Evolutionary conservation across 2,888 invertebrate genomes (phyloP).

Genomic region (Watsonalla binaria): DNA sequence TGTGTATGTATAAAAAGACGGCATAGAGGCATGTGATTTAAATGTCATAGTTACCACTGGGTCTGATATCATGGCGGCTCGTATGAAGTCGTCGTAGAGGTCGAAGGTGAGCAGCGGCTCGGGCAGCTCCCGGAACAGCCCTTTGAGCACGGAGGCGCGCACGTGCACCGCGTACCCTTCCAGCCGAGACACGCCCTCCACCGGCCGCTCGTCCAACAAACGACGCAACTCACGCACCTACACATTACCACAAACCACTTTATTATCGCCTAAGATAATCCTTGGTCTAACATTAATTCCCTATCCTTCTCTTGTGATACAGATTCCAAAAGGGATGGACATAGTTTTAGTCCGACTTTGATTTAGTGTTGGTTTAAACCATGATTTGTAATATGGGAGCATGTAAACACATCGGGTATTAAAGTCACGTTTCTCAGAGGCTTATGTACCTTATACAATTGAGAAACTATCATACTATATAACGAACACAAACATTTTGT

Average conservation of each 20-base stretch:
- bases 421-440: no score
- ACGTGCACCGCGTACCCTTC: slow-evolving; percentile 93
- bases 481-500: no score
- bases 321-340: no score
- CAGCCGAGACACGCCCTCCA: slow-evolving; percentile 83
- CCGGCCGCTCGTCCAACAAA: slow-evolving; percentile 86
- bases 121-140: slow-evolving; percentile 94
- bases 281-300: no score
- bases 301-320: no score
- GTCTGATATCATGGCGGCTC: slow-evolving; percentile 91
- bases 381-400: no score
- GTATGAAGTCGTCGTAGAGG: slow-evolving; percentile 95
- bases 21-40: no score
- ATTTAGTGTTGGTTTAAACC: background rate
- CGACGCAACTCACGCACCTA: slow-evolving; percentile 85
- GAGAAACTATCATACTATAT: no score
- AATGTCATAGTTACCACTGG: slow-evolving; percentile 79
- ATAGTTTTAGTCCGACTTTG: background rate
- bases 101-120: slow-evolving; percentile 96
- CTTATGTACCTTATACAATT: no score
- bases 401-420: no score
- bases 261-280: background rate
- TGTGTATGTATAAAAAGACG: no score
- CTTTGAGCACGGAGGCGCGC: slow-evolving; percentile 91
- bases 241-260: background rate